phyloP scores from a whole-genome alignment of 2,888 invertebrate genomes.

The Trichacis sp. region DNA sequence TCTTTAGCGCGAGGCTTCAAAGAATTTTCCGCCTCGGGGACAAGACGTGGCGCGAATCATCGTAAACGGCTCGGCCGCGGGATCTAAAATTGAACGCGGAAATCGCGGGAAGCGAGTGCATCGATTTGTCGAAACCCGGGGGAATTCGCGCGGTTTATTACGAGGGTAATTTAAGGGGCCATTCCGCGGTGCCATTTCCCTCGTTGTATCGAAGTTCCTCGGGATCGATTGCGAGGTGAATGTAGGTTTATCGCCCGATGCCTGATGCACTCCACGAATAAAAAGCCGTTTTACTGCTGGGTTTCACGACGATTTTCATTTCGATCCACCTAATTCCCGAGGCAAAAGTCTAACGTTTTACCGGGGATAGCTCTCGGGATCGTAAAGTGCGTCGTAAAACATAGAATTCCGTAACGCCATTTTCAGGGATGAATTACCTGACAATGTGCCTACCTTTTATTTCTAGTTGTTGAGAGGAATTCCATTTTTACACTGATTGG shows the following conservation, averaged over 20 bases:
- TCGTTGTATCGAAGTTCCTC: slow-evolving; percentile 17
- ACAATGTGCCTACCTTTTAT: no score
- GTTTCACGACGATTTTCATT: not conserved
- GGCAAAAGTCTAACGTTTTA: not conserved
- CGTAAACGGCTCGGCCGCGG: not conserved
- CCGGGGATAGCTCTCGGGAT: not conserved
- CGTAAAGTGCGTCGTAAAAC: slow-evolving; percentile 19
- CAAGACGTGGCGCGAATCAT: no score
- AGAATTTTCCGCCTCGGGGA: no score
- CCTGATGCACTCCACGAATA: slow-evolving; percentile 12
- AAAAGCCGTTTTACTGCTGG: slow-evolving; percentile 4
- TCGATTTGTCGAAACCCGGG: not conserved
- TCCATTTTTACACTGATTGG: no score
- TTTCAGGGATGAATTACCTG: not conserved
- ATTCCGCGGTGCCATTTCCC: slow-evolving; percentile 22
- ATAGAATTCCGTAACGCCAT: slow-evolving; percentile 15
- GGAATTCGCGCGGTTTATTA: not conserved
- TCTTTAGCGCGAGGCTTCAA: no score
- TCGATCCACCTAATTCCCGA: not conserved
- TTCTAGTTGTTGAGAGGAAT: no score
- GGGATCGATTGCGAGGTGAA: slow-evolving; percentile 27
- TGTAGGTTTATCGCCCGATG: slow-evolving; percentile 32
- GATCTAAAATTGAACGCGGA: slow-evolving; percentile 1
- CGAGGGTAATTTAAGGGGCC: slow-evolving; percentile 25
- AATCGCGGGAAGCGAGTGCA: not conserved